Percentiles rank a stretch among this genome's conserved stretches.
Evolutionary conservation across 1,140 invertebrate species (phyloP).

Genomic region (Vanessa tameamea): DNA sequence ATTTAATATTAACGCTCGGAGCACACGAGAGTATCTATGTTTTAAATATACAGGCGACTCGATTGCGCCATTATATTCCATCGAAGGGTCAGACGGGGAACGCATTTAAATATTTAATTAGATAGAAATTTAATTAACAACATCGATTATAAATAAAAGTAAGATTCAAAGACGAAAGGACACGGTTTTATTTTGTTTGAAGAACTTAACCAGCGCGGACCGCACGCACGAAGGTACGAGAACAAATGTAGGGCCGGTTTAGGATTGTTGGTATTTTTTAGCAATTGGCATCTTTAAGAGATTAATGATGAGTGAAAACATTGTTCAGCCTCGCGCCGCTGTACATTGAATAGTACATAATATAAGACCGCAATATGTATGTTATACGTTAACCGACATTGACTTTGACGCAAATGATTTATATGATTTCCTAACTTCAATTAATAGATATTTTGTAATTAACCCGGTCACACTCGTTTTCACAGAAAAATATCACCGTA

Average conservation of each 20-base stretch:
- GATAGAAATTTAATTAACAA: not conserved
- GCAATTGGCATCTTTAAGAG: constrained; percentile 37
- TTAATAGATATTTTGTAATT: no score
- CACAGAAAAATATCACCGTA: no score
- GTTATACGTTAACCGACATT: not conserved
- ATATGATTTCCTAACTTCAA: no score
- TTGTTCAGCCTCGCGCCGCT: constrained; percentile 17
- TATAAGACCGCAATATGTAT: not conserved
- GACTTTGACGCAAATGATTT: no score
- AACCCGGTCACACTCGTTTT: no score
- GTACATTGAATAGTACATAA: not conserved
- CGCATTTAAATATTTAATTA: not conserved
- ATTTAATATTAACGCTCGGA: no score
- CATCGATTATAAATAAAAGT: constrained; percentile 21
- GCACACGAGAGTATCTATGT: not conserved
- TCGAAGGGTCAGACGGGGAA: no score
- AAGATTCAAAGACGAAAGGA: constrained; percentile 24
- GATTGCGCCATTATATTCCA: not conserved
- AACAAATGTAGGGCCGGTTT: constrained; percentile 29
- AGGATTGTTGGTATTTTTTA: constrained; percentile 37
- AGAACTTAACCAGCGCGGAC: constrained; percentile 26
- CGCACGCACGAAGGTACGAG: constrained; percentile 27
- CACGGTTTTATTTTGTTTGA: constrained; percentile 33
- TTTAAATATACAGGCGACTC: not conserved
- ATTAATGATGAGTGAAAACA: constrained; percentile 28